Conservation (phyloP, 1,140 invertebrate genomes). For the Drosophila arawakana region DNA sequence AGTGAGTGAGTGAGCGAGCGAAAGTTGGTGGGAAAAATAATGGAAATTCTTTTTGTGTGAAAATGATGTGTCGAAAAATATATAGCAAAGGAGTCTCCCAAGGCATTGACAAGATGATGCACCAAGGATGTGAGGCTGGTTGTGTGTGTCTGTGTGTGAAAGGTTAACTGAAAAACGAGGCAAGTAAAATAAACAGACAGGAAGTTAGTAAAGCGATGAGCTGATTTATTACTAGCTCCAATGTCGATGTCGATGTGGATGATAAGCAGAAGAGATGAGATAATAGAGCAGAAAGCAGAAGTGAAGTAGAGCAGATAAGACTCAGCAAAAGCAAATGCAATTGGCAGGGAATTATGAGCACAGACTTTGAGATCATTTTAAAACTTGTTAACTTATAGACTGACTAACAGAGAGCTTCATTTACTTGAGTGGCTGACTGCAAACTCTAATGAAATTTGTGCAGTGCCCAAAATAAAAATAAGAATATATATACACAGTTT, state of each 20-base stretch:
- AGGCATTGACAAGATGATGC: slow-evolving; percentile 74
- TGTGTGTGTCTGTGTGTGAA: slow-evolving; percentile 29
- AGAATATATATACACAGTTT: slow-evolving; percentile 34
- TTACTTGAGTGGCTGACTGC: slow-evolving; percentile 61
- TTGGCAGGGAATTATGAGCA: slow-evolving; percentile 68
- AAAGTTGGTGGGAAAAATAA: slow-evolving; percentile 53
- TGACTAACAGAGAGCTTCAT: slow-evolving; percentile 47
- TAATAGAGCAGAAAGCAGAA: slow-evolving; percentile 2
- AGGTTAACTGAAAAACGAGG: slow-evolving; percentile 45
- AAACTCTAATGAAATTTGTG: slow-evolving; percentile 69
- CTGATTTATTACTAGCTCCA: slow-evolving; percentile 71
- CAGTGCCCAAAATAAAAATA: slow-evolving; percentile 2
- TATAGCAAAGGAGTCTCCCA: slow-evolving; percentile 44
- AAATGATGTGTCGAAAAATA: slow-evolving; percentile 73
- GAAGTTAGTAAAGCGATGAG: slow-evolving; percentile 47
- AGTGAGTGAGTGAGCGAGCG: neutral
- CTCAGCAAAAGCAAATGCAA: slow-evolving; percentile 62
- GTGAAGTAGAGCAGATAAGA: slow-evolving; percentile 51
- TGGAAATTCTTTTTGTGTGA: slow-evolving; percentile 67
- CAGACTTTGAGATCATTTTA: slow-evolving; percentile 39
- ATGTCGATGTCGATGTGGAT: slow-evolving; percentile 50
- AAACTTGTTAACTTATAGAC: neutral
- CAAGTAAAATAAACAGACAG: slow-evolving; percentile 35
- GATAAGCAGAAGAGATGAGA: slow-evolving; percentile 45
- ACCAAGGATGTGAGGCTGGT: slow-evolving; percentile 19